Base-by-base conservation (phyloP, 1,140 invertebrate genomes). In the Drosophila micromelanica region DNA sequence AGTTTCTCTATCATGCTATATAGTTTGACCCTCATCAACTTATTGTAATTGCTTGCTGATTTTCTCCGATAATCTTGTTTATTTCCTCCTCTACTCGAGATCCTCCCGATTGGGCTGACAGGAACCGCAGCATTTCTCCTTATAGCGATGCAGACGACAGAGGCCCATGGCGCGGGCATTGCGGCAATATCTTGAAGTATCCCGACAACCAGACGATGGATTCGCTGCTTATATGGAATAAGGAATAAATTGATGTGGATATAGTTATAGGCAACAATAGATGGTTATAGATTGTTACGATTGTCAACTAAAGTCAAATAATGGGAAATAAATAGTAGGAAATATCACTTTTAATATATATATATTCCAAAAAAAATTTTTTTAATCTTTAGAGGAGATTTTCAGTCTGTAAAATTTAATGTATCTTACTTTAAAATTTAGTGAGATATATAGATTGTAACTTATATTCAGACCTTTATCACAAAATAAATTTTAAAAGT, bases 91-190 rank as follows among this genome's bases (percentile, higher is more conserved):
- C 76, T 81, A 76, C 35, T 76, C 72, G 45, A 68, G 61, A 61
- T 65, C 60, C 49, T 67, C 62, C 68, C 84, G 80, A 38, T 72
- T 59, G 59, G 71, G 64, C 72, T 92, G 93, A 89, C 97, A 98
- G 56, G 96, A 96, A 78, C 95, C 94, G 93, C 97, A 98, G 91
- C 97, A 98, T 87, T 96, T 96, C 76, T 95, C 94, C 91, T 95
- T 95, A 91, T 97, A 98, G 38, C 96, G 94, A 78, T 95, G 94
- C 62, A 97, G 93, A 55, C 95, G 95, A 92, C 97, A 98, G 93
- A 97, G 94, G 89, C 96, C 96, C 95, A 97, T 96, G 20, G 94
- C 93, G 81, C 95, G 95, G 12, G 97, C 96, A 89, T 96, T 96
- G 74, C 94, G 94, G 92, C 97, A 98, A 78, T 96, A 95, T 61